Conservation (phyloP, 2,888 invertebrate species). For the Anorthoa munda region DNA sequence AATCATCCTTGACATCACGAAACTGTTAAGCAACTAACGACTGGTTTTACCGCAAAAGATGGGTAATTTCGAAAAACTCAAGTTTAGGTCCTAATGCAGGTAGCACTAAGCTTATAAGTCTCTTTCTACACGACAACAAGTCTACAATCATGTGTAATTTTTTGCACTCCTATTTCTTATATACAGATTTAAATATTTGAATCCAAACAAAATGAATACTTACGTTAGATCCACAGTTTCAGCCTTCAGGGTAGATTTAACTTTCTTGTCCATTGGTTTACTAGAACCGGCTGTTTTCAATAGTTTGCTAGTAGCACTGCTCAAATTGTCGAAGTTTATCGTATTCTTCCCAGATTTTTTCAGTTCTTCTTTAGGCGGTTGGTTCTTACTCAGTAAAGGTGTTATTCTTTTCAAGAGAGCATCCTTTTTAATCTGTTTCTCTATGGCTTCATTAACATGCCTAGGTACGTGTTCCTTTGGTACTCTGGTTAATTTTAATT, state of each 20-base stretch:
- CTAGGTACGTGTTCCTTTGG: conserved; percentile 48
- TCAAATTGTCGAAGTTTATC: conserved; percentile 45
- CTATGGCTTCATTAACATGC: conserved; percentile 33
- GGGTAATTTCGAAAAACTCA: no score
- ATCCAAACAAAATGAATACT: conserved; percentile 14
- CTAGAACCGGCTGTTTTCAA: conserved; percentile 4
- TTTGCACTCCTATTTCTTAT: neutral
- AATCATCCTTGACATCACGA: no score
- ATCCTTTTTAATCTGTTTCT: conserved; percentile 46
- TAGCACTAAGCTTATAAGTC: no score
- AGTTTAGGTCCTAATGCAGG: no score
- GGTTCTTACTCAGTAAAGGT: conserved; percentile 37
- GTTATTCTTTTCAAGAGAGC: conserved; percentile 35
- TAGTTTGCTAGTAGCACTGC: conserved; percentile 28
- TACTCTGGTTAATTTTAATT: conserved; percentile 42
- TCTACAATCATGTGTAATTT: no score
- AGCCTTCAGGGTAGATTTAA: conserved; percentile 16
- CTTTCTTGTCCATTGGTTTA: conserved; percentile 29
- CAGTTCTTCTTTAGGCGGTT: neutral
- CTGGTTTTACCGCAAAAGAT: no score
- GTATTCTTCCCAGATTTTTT: conserved; percentile 27
- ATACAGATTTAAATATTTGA: neutral
- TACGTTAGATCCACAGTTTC: conserved; percentile 59
- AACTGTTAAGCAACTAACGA: no score
- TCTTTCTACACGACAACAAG: no score